Evolutionary conservation across 2,888 invertebrate genomes (phyloP), one percentile per base, ranked within the genome.

Genomic region (Drosophila hamatofila): DNA sequence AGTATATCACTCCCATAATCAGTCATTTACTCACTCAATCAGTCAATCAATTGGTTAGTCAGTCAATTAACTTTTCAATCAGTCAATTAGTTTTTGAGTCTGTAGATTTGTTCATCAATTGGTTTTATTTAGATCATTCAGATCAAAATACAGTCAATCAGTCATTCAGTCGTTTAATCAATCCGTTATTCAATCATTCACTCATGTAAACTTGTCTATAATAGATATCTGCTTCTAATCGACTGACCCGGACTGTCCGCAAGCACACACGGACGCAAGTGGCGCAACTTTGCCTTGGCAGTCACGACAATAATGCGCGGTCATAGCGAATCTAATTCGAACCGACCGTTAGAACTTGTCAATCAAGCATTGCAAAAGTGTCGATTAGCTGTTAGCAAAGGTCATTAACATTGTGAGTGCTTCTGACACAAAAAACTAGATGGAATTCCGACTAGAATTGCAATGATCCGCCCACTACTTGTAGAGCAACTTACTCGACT

Each of bases 271-370:
- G 30, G 14, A 18, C 51, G 35, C 35, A 35, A 21, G 14, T 23
- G 39, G 12, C 37, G 5, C 12, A 6, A 1, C 25, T 8, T 54
- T 23, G 55, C 33, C 30, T 39, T 25, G 54, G 9, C 37, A 23
- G 27, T 42, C 23, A 39, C 14, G 27, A 51, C 30, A 14, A 21
- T 21, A 54, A 25, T 54, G 39, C 14, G 8, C 18, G 16, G 4
- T n/a, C n/a, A 35, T 14, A 18, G 3, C 16, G 18, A 16, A 18
- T 33, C 39, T 4, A 39, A 16, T 33, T 42, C 21, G n/a, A 49
- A 11, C 16, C 56, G 63, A 60, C 63, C 68, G 68, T 67, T 74
- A 74, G 68, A 51, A 39, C 27, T 23, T 2, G 49, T n/a, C 25
- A 18, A 63, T 33, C 51, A 41, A 46, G 23, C 23, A 54, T 41